Percentiles rank a stretch among this genome's conserved stretches.
These are phyloP conservation scores for Hestina assimilis DNA, from an alignment of 1,140 invertebrate species.

Conservation along the genomic window DNA sequence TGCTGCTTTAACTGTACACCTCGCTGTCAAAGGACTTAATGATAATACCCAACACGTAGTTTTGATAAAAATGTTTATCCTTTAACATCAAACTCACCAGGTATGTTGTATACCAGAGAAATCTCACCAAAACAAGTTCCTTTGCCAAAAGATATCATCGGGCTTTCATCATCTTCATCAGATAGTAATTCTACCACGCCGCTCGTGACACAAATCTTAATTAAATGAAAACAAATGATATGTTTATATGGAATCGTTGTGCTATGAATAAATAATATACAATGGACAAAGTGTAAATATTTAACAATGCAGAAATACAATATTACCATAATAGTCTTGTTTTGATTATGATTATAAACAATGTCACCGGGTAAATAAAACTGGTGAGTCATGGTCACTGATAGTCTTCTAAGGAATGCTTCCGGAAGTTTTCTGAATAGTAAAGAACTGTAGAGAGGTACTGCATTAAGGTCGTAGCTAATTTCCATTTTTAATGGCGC, in stretches of 20 bases:
- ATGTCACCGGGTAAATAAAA: constrained; percentile 72
- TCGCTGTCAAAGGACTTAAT: constrained; percentile 42
- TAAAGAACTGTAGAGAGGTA: constrained; percentile 69
- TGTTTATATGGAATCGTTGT: constrained; percentile 6
- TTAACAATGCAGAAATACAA: constrained; percentile 30
- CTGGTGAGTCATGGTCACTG: constrained; percentile 67
- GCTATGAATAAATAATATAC: constrained; percentile 13
- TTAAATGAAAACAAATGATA: constrained; percentile 21
- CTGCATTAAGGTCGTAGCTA: constrained; percentile 69
- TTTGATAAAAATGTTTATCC: constrained; percentile 2
- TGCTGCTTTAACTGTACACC: constrained; percentile 71
- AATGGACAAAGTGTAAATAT: constrained; percentile 30
- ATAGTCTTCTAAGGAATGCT: constrained; percentile 66
- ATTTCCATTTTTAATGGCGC: constrained; percentile 70
- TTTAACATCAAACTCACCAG: constrained; percentile 38
- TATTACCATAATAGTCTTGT: constrained; percentile 71
- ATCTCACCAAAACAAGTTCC: constrained; percentile 74
- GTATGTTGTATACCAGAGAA: constrained; percentile 60
- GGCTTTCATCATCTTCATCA: constrained; percentile 75
- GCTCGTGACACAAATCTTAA: constrained; percentile 63
- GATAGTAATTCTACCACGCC: constrained; percentile 73
- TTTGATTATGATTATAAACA: constrained; percentile 68
- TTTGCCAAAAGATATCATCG: constrained; percentile 73
- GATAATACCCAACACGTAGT: background rate
- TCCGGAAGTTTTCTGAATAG: constrained; percentile 71